Conservation (phyloP, 2,888 invertebrate species). For the Epicampocera succincta region DNA sequence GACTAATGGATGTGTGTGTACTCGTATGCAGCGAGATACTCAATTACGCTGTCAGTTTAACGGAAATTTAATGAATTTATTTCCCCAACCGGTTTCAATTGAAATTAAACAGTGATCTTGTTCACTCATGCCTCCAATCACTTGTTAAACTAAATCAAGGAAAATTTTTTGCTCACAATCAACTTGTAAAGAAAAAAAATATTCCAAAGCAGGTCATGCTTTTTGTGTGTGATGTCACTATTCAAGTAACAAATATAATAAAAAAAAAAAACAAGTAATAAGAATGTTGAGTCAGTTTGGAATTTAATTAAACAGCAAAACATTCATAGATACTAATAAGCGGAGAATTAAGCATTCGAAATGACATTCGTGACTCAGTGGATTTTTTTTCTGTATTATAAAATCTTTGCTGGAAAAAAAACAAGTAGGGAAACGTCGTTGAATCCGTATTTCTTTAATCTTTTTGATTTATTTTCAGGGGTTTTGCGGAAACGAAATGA, state of each 20-base stretch:
- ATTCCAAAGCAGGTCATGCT: background rate
- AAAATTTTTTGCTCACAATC: slow-evolving; percentile 25
- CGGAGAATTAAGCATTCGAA: no score
- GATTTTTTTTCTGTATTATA: no score
- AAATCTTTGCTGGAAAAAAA: no score
- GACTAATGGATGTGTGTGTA: background rate
- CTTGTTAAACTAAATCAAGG: background rate
- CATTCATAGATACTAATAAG: no score
- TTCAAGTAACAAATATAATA: background rate
- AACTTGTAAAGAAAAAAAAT: background rate
- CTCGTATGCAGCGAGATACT: background rate
- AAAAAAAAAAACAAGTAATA: background rate
- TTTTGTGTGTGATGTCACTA: slow-evolving; percentile 14
- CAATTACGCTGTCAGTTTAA: slow-evolving; percentile 23
- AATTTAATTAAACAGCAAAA: background rate
- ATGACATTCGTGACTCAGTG: no score
- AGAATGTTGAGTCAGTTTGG: slow-evolving; percentile 26
- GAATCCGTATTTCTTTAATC: no score
- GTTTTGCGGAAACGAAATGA: no score
- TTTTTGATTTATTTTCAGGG: no score
- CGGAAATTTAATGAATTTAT: slow-evolving; percentile 29
- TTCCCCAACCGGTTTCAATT: slow-evolving; percentile 7
- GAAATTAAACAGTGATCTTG: background rate
- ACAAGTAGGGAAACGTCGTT: no score
- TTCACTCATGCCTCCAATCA: background rate